phyloP scores from a whole-genome alignment of 2,797 vertebrate genomes.

The Molossus molossus region DNA sequence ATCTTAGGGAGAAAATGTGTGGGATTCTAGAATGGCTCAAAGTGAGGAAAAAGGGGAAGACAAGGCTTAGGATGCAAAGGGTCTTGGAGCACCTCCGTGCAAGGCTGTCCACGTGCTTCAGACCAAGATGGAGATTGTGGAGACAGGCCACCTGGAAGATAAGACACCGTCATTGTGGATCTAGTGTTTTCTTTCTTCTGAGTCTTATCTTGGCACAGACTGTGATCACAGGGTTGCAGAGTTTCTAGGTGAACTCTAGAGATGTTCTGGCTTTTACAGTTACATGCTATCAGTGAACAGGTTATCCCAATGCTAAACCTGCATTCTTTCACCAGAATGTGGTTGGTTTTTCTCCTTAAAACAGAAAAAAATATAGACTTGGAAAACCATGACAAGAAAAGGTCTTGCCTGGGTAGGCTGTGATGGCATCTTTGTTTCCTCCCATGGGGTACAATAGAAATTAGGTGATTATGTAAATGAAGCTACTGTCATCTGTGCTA shows the following conservation, averaged over 20 bases:
- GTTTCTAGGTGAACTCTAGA: not conserved
- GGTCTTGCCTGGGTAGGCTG: not conserved
- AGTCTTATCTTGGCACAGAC: not conserved
- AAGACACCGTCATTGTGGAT: not conserved
- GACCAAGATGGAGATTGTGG: not conserved
- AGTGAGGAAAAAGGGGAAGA: not conserved
- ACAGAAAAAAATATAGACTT: not conserved
- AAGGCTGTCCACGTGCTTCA: not conserved
- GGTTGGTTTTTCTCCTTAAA: not conserved
- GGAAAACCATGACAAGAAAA: not conserved
- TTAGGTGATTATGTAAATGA: not conserved
- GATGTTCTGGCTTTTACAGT: not conserved
- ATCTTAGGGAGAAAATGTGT: not conserved
- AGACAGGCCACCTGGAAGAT: not conserved
- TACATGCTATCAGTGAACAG: not conserved
- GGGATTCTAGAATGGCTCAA: not conserved
- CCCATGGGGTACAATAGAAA: not conserved
- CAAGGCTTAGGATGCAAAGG: not conserved
- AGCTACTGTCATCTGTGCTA: not conserved
- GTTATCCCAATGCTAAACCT: not conserved
- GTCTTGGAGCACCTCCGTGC: not conserved
- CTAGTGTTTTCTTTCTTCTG: not conserved
- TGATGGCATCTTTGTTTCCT: conserved; percentile 10
- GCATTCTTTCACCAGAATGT: not conserved
- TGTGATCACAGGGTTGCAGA: not conserved